phyloP scores from a whole-genome alignment of 1,140 invertebrate genomes.

The Drosophila mayri region DNA sequence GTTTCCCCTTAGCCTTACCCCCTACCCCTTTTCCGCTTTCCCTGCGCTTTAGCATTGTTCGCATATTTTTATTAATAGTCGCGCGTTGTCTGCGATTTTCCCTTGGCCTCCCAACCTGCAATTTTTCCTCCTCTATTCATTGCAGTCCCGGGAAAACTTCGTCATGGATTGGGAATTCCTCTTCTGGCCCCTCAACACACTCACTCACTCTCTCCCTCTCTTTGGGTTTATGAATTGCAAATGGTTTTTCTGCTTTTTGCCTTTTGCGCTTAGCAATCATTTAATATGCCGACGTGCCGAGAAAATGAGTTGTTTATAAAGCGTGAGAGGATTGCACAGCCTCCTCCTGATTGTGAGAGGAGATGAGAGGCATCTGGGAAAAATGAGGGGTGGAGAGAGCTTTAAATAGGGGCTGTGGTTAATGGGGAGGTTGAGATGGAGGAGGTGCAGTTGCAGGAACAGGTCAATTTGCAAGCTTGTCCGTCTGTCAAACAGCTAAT shows the following conservation, averaged over 20 bases:
- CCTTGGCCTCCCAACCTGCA: conserved; percentile 24
- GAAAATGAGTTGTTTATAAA: conserved; percentile 74
- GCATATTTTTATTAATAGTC: conserved; percentile 78
- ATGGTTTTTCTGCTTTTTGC: conserved; percentile 66
- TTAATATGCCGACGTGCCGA: conserved; percentile 71
- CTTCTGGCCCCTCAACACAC: background rate
- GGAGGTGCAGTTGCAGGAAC: background rate
- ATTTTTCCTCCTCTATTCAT: conserved; percentile 37
- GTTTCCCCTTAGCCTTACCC: conserved; percentile 4
- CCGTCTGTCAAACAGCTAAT: conserved; percentile 24
- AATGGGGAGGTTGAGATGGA: background rate
- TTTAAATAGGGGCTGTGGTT: conserved; percentile 10
- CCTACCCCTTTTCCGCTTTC: conserved; percentile 2
- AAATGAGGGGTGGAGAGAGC: background rate
- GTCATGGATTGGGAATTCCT: conserved; percentile 60
- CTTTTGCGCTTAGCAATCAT: conserved; percentile 73
- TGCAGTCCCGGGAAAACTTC: conserved; percentile 52
- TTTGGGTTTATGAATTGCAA: conserved; percentile 67
- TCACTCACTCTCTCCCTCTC: background rate
- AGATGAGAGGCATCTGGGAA: conserved; percentile 1
- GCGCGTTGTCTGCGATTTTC: conserved; percentile 74
- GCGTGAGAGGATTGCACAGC: conserved; percentile 54
- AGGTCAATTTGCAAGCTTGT: conserved; percentile 45
- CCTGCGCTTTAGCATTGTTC: conserved; percentile 65
- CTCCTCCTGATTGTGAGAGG: conserved; percentile 15